phyloP scores from a whole-genome alignment of 2,113 vertebrate species.

The Apteryx owenii region DNA sequence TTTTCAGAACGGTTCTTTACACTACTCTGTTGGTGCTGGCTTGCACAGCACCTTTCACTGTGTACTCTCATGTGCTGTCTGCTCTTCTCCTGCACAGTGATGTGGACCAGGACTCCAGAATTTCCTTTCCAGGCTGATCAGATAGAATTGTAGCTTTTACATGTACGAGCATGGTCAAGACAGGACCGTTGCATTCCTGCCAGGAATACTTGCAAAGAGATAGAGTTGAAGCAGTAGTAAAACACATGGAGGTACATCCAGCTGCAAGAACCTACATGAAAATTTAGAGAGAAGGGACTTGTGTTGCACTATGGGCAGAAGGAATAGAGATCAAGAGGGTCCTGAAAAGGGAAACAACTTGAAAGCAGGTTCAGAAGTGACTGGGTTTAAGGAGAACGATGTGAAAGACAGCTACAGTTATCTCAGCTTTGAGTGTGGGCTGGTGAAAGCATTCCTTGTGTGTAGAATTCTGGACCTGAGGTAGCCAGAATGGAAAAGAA shows the following conservation, averaged over 20 bases:
- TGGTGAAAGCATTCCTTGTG: neutral
- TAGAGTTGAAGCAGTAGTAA: neutral
- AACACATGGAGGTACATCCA: neutral
- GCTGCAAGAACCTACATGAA: neutral
- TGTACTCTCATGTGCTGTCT: fast-evolving
- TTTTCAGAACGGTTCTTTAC: neutral
- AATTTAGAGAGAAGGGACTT: neutral
- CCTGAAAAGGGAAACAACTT: neutral
- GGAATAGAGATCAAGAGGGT: neutral
- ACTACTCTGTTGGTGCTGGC: neutral
- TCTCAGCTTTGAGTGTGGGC: neutral
- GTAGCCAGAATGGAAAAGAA: neutral
- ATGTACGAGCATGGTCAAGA: neutral
- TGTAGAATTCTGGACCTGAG: neutral
- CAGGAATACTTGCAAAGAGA: neutral
- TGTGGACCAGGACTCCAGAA: fast-evolving
- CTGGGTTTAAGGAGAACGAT: neutral
- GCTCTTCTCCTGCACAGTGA: neutral
- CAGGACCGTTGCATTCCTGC: neutral
- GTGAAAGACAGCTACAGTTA: neutral
- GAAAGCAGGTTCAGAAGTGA: neutral
- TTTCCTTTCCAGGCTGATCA: neutral
- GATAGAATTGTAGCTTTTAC: neutral
- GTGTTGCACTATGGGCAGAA: neutral
- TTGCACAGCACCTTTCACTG: neutral